Conservation (phyloP, 2,888 invertebrate genomes). For the Argyra leucocephala region DNA sequence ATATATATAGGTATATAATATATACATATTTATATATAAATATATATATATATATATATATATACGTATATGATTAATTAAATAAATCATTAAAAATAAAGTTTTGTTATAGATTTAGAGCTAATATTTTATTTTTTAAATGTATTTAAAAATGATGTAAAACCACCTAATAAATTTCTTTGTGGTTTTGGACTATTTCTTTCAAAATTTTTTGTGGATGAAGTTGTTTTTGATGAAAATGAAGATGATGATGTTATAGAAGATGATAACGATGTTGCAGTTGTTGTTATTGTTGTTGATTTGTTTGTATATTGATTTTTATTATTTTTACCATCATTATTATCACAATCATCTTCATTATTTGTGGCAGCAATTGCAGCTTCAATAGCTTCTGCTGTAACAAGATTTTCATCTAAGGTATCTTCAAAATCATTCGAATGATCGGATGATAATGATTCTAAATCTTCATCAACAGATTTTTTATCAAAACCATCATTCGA, state of each 20-base stretch:
- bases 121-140: neutral
- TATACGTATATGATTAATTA: too few species aligned
- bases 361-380: too few species aligned
- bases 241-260: neutral
- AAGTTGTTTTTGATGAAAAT: neutral
- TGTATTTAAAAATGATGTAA: constrained; percentile 3
- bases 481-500: neutral
- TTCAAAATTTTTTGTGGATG: neutral
- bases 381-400: neutral
- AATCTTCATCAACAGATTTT: neutral
- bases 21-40: too few species aligned
- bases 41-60: too few species aligned
- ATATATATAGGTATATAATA: too few species aligned
- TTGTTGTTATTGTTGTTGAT: neutral
- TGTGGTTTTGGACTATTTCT: neutral
- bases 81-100: neutral
- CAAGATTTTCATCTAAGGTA: neutral
- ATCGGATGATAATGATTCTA: neutral
- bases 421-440: constrained; percentile 5
- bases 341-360: too few species aligned
- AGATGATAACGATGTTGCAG: neutral
- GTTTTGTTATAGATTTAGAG: neutral
- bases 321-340: neutral
- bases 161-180: neutral
- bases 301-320: neutral